Base-by-base conservation (phyloP, 2,888 invertebrate species). In the Drymonia ruficornis region DNA sequence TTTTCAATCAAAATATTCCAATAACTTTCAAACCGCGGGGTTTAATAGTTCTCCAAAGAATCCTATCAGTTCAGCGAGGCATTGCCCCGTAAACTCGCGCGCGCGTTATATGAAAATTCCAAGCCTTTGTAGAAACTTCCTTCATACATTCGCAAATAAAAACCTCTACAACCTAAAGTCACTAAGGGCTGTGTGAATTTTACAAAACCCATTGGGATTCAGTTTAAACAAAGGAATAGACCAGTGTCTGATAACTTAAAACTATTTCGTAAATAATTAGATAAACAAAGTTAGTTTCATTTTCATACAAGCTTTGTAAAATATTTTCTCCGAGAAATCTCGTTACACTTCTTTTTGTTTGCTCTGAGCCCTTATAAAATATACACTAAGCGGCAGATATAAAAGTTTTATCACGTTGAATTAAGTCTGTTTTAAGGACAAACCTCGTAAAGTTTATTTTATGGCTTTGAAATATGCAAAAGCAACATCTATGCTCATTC, bases 21-120 rank as follows among this genome's bases (percentile, higher is more conserved):
- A 53, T 53, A 55, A 50, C 54, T 40, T 61, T 61, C 49, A 56
- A 56, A 56, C 47, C 36, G 50, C 49, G 43, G 36, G 42, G 31
- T 55, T 53, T 53, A 60, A 60, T 59, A 52, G 49, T 62, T 23
- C 23, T 23, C 23, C 7, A 56, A 62, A 60, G 62, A 62, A 66
- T 66, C 62, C 59, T 63, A 61, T 58, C 58, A 63, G 67, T 55
- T 63, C 57, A 53, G 52, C 34, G 53, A 54, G 61, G 60, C 52
- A 58, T 67, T 60, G 58, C 40, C 53, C 55, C 49, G 51, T 66
- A 55, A 61, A 9, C 46, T 45, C 19, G 28, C 49, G 58, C 19
- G 59, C 52, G 58, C 19, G 59, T 50, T 52, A 59, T 68, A 69
- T 69, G 65, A 69, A 68, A 69, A 55, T 68, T 69, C 65, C 64